Percentiles rank a stretch among this genome's conserved stretches.
phyloP scores from a whole-genome alignment of 2,888 invertebrate species.

The Campoplex nolae region DNA sequence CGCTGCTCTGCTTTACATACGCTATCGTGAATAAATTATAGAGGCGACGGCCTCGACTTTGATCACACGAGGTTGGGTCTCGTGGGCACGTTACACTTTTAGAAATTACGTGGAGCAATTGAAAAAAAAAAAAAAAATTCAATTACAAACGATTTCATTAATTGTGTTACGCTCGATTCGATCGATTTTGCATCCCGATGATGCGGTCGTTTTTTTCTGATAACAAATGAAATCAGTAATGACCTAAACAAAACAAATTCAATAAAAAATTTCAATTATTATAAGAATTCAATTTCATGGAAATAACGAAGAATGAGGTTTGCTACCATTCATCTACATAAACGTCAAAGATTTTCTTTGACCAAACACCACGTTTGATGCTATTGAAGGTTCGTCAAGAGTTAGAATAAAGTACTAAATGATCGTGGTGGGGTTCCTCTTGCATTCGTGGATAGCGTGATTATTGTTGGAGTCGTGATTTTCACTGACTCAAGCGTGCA shows the following conservation, averaged over 20 bases:
- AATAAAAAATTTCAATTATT: background rate
- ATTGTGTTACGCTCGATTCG: background rate
- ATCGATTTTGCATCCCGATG: background rate
- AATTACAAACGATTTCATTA: background rate
- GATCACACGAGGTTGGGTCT: constrained; percentile 61
- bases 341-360: constrained; percentile 9
- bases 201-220: background rate
- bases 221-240: background rate
- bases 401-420: constrained; percentile 27
- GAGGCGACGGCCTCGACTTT: constrained; percentile 76
- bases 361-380: constrained; percentile 29
- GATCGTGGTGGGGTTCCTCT: constrained; percentile 20
- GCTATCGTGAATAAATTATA: constrained; percentile 72
- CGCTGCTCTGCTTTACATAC: constrained; percentile 22
- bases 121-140: background rate
- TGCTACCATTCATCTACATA: background rate
- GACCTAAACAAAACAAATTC: background rate
- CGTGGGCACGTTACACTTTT: background rate
- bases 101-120: background rate
- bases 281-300: background rate
- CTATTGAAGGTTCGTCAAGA: constrained; percentile 40
- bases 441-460: constrained; percentile 39
- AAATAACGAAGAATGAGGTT: background rate
- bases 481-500: background rate
- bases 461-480: constrained; percentile 20